phyloP scores from a whole-genome alignment of 2,797 vertebrate species.

The Megaceryle alcyon region DNA sequence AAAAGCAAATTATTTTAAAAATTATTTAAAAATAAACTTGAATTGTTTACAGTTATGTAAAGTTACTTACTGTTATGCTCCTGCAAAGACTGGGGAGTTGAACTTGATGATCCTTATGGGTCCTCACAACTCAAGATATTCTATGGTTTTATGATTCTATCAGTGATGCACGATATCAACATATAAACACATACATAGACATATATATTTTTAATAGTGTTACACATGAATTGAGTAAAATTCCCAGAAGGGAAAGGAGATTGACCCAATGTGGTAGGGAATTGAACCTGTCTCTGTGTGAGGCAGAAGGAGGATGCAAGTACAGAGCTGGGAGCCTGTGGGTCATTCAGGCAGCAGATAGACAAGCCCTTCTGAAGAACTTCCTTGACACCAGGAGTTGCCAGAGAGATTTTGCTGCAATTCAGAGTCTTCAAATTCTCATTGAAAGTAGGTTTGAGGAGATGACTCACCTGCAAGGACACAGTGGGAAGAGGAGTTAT shows the following conservation, averaged over 20 bases:
- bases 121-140: background rate
- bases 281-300: background rate
- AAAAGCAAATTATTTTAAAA: background rate
- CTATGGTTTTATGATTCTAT: background rate
- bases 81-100: background rate
- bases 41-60: background rate
- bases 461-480: slow-evolving; percentile 43
- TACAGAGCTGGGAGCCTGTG: accelerated
- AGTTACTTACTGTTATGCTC: background rate
- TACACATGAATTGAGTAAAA: background rate
- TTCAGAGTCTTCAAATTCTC: background rate
- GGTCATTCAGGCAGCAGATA: background rate
- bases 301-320: background rate
- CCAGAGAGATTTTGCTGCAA: background rate
- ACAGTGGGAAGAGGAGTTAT: slow-evolving; percentile 4
- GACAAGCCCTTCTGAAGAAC: background rate
- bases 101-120: background rate
- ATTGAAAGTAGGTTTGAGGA: background rate
- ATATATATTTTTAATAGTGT: background rate
- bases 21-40: background rate
- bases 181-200: too few species aligned
- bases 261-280: background rate
- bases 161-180: background rate
- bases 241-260: background rate
- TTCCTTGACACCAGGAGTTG: background rate